These are phyloP conservation scores for Resseliella maxima DNA, from an alignment of 2,888 invertebrate genomes.

Conservation along the genomic window DNA sequence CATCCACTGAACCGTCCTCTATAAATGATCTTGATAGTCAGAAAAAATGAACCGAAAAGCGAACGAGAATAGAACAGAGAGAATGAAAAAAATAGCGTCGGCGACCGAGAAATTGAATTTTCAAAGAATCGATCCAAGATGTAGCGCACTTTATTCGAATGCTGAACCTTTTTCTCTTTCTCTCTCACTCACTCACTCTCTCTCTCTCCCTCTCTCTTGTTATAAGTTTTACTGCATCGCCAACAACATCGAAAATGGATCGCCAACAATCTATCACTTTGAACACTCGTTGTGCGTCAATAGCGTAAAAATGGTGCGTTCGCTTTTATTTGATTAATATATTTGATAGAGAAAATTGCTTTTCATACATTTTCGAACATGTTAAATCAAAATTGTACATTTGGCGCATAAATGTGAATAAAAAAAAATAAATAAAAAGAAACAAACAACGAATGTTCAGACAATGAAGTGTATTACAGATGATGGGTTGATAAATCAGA, in stretches of 20 bases:
- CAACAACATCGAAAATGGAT: neutral
- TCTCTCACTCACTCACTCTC: neutral
- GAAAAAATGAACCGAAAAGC: neutral
- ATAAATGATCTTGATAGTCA: neutral
- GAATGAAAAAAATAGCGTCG: neutral
- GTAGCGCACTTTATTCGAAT: neutral
- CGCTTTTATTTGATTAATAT: slow-evolving; percentile 53
- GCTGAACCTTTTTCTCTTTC: neutral
- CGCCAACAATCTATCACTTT: slow-evolving; percentile 10
- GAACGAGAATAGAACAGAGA: neutral
- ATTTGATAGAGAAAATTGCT: slow-evolving; percentile 34
- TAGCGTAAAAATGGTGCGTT: neutral
- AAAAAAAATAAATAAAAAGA: neutral
- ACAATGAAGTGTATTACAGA: slow-evolving; percentile 41
- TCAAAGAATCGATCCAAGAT: slow-evolving; percentile 52
- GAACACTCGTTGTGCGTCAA: neutral
- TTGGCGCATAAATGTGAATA: neutral
- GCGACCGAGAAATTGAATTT: slow-evolving; percentile 39
- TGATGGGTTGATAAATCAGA: slow-evolving; percentile 53
- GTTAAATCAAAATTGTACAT: slow-evolving; percentile 37
- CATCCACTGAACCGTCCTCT: neutral
- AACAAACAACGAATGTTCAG: neutral
- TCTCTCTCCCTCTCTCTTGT: neutral
- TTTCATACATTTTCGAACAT: slow-evolving; percentile 16
- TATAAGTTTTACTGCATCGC: neutral